Percentiles rank a stretch among this genome's conserved stretches.
Conservation (phyloP, 1,140 invertebrate species). For the Yoshiicerus persimilis region DNA sequence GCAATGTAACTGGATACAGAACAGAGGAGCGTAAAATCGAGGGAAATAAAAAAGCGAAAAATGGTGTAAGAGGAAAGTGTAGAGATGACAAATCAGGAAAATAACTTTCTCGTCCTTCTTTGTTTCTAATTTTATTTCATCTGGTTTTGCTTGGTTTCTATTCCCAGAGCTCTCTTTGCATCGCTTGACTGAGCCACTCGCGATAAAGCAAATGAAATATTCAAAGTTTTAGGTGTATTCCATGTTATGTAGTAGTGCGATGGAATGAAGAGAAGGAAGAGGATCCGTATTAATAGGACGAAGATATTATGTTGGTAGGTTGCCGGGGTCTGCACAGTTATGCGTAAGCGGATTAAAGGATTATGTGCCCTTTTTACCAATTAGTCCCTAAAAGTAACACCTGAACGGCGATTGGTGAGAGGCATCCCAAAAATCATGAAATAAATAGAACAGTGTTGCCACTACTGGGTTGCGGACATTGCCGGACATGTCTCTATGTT, state of each 20-base stretch:
- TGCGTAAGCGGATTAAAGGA: too few species aligned
- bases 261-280: background rate
- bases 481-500: too few species aligned
- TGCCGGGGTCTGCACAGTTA: too few species aligned
- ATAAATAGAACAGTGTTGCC: too few species aligned
- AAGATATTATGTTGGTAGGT: background rate
- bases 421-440: too few species aligned
- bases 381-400: too few species aligned
- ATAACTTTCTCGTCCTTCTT: background rate
- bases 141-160: background rate
- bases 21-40: background rate
- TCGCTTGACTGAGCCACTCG: background rate
- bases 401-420: too few species aligned
- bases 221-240: background rate
- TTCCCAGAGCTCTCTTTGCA: background rate
- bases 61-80: background rate
- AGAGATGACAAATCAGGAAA: conserved; percentile 5
- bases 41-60: background rate
- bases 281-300: background rate
- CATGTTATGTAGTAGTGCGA: background rate
- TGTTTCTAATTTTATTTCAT: conserved; percentile 19
- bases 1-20: background rate
- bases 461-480: too few species aligned
- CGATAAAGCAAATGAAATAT: background rate
- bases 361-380: too few species aligned